These are phyloP conservation scores for Phocoena phocoena DNA, from an alignment of 2,113 vertebrate genomes.

Conservation along the genomic window DNA sequence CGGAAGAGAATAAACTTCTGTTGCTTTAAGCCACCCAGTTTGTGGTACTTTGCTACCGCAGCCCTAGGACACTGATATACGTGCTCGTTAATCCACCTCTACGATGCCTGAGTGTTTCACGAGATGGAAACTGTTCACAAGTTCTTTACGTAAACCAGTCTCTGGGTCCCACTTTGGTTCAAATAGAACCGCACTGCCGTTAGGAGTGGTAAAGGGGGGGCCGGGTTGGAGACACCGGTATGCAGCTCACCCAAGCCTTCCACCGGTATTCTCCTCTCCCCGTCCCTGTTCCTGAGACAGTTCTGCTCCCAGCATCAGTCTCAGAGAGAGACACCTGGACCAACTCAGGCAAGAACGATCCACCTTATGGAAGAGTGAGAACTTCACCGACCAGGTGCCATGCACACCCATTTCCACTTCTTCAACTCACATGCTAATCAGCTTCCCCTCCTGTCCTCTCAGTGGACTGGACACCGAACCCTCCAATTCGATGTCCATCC, in stretches of 20 bases:
- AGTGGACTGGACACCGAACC: not conserved
- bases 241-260: not conserved
- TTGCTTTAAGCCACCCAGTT: no score
- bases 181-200: not conserved
- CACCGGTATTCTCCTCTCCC: not conserved
- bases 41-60: not conserved
- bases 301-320: not conserved
- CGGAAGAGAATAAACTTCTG: not conserved
- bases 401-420: not conserved
- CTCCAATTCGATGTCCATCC: not conserved
- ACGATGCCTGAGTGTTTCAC: no score
- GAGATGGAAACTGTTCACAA: not conserved
- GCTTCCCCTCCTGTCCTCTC: not conserved
- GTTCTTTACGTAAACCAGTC: no score
- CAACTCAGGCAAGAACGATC: not conserved
- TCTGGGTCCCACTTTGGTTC: not conserved
- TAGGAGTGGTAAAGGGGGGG: not conserved
- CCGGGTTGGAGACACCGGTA: accelerated
- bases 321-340: no score
- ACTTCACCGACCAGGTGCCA: not conserved
- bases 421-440: accelerated
- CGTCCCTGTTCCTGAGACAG: not conserved
- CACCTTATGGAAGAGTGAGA: not conserved
- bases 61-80: not conserved
- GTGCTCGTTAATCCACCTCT: not conserved